Conservation (phyloP, 2,888 invertebrate genomes). For the Perithous albicinctus region DNA sequence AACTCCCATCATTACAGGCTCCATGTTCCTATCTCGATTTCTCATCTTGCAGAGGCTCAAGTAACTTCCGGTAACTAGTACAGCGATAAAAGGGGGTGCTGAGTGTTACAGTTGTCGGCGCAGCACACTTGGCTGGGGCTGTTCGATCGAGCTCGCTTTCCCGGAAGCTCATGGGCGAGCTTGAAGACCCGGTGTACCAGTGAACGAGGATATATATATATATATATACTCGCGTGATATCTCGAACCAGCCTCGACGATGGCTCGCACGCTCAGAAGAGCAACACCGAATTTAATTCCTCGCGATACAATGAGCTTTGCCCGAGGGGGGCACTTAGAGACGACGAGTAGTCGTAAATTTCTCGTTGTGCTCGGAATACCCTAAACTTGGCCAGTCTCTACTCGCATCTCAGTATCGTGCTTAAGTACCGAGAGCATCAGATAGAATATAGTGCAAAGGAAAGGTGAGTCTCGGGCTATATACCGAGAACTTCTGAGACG, state of each 20-base stretch:
- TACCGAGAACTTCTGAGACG: constrained; percentile 44
- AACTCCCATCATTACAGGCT: constrained; percentile 3
- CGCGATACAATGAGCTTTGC: constrained; percentile 47
- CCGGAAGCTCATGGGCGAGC: constrained; percentile 9
- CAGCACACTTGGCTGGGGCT: constrained; percentile 35
- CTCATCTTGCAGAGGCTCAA: constrained; percentile 26
- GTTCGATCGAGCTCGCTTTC: constrained; percentile 53
- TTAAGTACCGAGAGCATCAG: not conserved
- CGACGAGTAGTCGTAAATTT: constrained; percentile 46
- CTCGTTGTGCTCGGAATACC: constrained; percentile 19
- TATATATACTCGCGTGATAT: constrained; percentile 20
- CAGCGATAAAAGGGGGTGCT: constrained; percentile 45
- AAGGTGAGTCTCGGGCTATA: not conserved
- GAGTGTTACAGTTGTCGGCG: constrained; percentile 34
- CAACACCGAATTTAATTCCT: constrained; percentile 51
- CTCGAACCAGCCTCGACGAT: constrained; percentile 19
- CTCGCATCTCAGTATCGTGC: not conserved
- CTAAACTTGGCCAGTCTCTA: constrained; percentile 11
- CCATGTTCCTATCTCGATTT: constrained; percentile 40
- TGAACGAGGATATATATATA: not conserved
- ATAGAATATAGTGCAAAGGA: not conserved
- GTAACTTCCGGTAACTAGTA: constrained; percentile 54
- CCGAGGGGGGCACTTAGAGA: constrained; percentile 52
- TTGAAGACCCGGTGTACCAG: not conserved
- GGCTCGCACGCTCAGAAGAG: constrained; percentile 30